Percentiles rank a stretch among this genome's conserved stretches.
phyloP scores from a whole-genome alignment of 2,888 invertebrate species.

The Mythimna lalbum region DNA sequence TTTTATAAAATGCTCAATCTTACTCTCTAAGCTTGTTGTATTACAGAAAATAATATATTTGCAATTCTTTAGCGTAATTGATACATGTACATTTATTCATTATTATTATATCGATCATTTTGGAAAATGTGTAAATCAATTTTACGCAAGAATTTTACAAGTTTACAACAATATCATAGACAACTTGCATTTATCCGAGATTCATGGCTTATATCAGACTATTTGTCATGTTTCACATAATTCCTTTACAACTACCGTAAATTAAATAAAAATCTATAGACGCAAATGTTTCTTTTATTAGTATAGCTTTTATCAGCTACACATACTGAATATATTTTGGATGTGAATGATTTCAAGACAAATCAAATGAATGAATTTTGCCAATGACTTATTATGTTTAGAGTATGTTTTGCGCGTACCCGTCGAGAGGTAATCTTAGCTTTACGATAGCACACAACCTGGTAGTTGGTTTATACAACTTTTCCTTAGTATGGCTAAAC shows the following conservation, averaged over 20 bases:
- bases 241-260: conserved; percentile 52
- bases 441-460: conserved; percentile 86
- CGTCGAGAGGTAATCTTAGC: conserved; percentile 47
- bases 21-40: conserved; percentile 64
- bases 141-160: conserved; percentile 49
- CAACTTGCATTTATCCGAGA: conserved; percentile 65
- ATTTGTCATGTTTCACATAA: conserved; percentile 66
- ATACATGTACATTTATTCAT: conserved; percentile 47
- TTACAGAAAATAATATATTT: conserved; percentile 60
- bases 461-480: conserved; percentile 82
- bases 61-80: conserved; percentile 44
- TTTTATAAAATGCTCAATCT: conserved; percentile 70
- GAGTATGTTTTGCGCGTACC: conserved; percentile 47
- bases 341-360: neutral
- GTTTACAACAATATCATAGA: conserved; percentile 54
- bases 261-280: conserved; percentile 40
- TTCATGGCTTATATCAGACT: conserved; percentile 64
- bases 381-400: conserved; percentile 18
- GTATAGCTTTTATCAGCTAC: conserved; percentile 16
- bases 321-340: neutral
- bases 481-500: conserved; percentile 78
- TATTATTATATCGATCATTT: conserved; percentile 37
- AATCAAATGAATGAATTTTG: conserved; percentile 11
- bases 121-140: conserved; percentile 48
- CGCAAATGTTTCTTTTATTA: conserved; percentile 47